These are phyloP conservation scores for Scaptomyza reducta DNA, from an alignment of 2,888 invertebrate species.

Conservation along the genomic window DNA sequence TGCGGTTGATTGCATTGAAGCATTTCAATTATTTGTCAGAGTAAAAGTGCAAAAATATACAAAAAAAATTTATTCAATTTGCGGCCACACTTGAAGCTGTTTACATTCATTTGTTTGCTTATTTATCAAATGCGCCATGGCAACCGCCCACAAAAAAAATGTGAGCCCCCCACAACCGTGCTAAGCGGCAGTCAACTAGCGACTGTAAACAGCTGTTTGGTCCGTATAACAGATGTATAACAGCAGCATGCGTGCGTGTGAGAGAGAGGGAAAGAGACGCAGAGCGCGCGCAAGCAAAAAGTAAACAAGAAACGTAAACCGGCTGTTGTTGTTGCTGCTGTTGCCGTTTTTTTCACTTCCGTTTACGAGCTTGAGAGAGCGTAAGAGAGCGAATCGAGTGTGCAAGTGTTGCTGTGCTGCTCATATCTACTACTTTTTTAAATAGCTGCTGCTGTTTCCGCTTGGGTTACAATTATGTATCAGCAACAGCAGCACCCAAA, in stretches of 20 bases:
- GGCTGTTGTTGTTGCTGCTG: slow-evolving; percentile 60
- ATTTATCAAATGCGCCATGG: slow-evolving; percentile 72
- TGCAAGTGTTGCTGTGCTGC: slow-evolving; percentile 25
- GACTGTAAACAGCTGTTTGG: slow-evolving; percentile 63
- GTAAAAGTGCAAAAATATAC: slow-evolving; percentile 33
- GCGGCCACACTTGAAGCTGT: slow-evolving; percentile 71
- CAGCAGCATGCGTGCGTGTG: slow-evolving; percentile 17
- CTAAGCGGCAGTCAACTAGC: slow-evolving; percentile 18
- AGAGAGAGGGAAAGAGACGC: slow-evolving; percentile 4
- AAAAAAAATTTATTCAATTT: slow-evolving; percentile 71
- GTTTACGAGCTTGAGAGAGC: slow-evolving; percentile 40
- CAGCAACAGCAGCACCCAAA: slow-evolving; percentile 13
- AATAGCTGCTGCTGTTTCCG: slow-evolving; percentile 38
- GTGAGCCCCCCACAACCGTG: slow-evolving; percentile 17
- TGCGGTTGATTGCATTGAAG: slow-evolving; percentile 47
- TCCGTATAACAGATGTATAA: slow-evolving; percentile 38
- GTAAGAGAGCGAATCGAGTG: slow-evolving; percentile 11
- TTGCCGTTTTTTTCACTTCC: slow-evolving; percentile 66
- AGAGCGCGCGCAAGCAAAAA: slow-evolving; percentile 38
- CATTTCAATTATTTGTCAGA: slow-evolving; percentile 6
- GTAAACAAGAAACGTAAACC: slow-evolving; percentile 66
- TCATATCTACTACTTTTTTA: slow-evolving; percentile 40
- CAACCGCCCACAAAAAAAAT: slow-evolving; percentile 49
- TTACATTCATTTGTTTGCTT: slow-evolving; percentile 69
- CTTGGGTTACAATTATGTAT: too few relatives aligned